phyloP scores from a whole-genome alignment of 2,797 vertebrate genomes.

The Cephalopachus bancanus region DNA sequence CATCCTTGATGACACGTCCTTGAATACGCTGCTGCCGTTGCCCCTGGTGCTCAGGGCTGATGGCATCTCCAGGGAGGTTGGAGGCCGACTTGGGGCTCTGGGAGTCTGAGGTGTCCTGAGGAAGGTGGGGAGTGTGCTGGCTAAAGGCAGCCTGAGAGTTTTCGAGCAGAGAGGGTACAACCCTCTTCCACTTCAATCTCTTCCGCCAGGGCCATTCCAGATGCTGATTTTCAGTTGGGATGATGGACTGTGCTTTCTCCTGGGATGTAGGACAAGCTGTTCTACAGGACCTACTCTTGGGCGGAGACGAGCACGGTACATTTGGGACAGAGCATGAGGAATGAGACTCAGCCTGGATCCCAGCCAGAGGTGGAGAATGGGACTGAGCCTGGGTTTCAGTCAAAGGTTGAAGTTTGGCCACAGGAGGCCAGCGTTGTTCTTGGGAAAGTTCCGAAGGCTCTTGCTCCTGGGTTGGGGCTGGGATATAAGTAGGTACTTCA shows the following conservation, averaged over 20 bases:
- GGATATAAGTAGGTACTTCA: background rate
- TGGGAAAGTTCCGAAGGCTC: background rate
- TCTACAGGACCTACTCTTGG: background rate
- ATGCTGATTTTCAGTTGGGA: background rate
- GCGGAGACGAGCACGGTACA: background rate
- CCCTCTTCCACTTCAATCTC: background rate
- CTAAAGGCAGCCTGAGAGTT: background rate
- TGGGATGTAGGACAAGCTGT: background rate
- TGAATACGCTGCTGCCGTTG: background rate
- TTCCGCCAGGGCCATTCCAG: background rate
- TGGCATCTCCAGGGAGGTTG: no score
- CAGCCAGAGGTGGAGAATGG: background rate
- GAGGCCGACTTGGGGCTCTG: no score
- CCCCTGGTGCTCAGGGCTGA: no score
- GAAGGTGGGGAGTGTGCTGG: background rate
- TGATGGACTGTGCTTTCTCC: background rate
- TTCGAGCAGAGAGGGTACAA: background rate
- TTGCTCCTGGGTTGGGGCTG: background rate
- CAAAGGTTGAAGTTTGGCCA: background rate
- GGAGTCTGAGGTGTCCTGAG: no score
- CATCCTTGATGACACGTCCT: background rate
- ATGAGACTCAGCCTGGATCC: background rate
- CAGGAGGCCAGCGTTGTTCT: background rate
- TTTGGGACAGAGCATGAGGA: no score
- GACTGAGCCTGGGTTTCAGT: background rate